Evolutionary conservation across 2,888 invertebrate genomes (phyloP).

Genomic region (Rapana venosa): DNA sequence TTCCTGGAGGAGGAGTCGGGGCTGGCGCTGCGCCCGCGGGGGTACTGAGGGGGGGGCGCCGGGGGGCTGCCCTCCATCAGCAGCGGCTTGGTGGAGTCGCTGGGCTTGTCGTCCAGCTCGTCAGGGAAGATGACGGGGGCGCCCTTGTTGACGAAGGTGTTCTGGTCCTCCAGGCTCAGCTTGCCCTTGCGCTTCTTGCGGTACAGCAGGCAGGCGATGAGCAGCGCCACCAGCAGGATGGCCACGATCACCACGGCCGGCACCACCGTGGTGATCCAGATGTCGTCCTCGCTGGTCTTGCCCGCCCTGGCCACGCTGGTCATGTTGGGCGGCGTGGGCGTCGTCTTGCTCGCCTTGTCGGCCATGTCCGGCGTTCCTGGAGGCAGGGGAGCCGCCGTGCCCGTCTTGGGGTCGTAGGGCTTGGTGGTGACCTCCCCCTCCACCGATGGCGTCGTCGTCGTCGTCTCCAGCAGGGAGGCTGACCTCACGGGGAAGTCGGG

Average conservation of each 20-base stretch:
- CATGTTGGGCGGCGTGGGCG: slow-evolving; percentile 41
- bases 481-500: slow-evolving; percentile 59
- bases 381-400: not conserved
- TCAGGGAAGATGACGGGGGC: slow-evolving; percentile 97
- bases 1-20: slow-evolving; percentile 60
- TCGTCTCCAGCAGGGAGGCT: slow-evolving; percentile 48
- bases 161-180: slow-evolving; percentile 88
- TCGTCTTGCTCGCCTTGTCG: not conserved
- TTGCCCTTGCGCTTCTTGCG: slow-evolving; percentile 88
- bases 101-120: slow-evolving; percentile 94
- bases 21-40: slow-evolving; percentile 66
- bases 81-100: slow-evolving; percentile 89
- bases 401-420: not conserved
- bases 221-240: slow-evolving; percentile 91
- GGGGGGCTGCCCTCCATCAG: slow-evolving; percentile 97
- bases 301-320: slow-evolving; percentile 51
- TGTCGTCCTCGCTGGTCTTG: slow-evolving; percentile 62
- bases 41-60: slow-evolving; percentile 71
- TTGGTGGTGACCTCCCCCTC: slow-evolving; percentile 49
- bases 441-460: slow-evolving; percentile 28
- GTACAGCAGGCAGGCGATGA: slow-evolving; percentile 93
- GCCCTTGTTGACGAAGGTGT: slow-evolving; percentile 80
- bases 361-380: not conserved
- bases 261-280: slow-evolving; percentile 88
- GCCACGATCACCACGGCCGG: slow-evolving; percentile 88